These are phyloP conservation scores for Sceloporus undulatus DNA, from an alignment of 2,113 vertebrate genomes.

Conservation along the genomic window DNA sequence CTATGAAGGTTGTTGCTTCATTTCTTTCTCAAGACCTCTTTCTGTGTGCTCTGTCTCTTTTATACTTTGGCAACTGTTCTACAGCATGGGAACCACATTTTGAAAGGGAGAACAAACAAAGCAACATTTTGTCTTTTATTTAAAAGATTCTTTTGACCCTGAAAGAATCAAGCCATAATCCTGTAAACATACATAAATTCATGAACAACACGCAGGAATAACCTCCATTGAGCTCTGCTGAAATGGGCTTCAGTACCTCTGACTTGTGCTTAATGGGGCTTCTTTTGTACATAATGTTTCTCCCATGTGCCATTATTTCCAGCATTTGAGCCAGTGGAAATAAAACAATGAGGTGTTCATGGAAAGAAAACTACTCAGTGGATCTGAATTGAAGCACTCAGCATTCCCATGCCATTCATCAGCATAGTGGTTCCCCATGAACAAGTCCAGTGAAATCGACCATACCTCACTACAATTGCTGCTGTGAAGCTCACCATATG, in stretches of 20 bases:
- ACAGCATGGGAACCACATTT: slow-evolving; percentile 2
- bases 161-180: slow-evolving; percentile 3
- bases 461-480: neutral
- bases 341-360: slow-evolving; percentile 20
- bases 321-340: slow-evolving; percentile 32
- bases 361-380: slow-evolving; percentile 14
- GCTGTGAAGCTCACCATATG: neutral
- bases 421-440: neutral
- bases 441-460: slow-evolving; percentile 24
- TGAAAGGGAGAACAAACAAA: neutral
- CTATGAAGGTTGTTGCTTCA: neutral
- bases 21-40: slow-evolving; percentile 1
- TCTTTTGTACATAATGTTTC: neutral
- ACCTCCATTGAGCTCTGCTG: neutral
- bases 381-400: slow-evolving; percentile 17
- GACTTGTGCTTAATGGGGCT: neutral
- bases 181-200: neutral
- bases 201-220: slow-evolving; percentile 26
- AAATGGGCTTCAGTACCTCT: neutral
- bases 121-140: slow-evolving; percentile 19
- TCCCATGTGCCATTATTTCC: neutral
- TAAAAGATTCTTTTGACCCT: slow-evolving; percentile 36
- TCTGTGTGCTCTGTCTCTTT: neutral
- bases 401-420: slow-evolving; percentile 13
- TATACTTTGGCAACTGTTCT: slow-evolving; percentile 32